Evolutionary conservation across 2,888 invertebrate species (phyloP).

Genomic region (Drosophila diplacantha): DNA sequence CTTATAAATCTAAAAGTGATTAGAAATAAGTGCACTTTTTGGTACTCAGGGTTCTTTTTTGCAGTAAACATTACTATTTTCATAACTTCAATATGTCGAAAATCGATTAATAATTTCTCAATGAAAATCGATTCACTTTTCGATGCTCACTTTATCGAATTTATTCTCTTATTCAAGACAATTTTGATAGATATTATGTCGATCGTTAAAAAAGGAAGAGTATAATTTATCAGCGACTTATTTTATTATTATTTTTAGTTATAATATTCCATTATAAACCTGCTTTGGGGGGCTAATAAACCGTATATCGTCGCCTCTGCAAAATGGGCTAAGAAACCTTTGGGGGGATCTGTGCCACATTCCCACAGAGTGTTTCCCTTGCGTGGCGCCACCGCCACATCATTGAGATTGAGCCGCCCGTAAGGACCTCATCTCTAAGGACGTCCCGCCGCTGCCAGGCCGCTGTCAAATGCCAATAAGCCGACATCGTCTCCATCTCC

Average conservation of each 20-base stretch:
- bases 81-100: background rate
- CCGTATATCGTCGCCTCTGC: background rate
- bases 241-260: background rate
- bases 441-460: slow-evolving; percentile 35
- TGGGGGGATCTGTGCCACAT: slow-evolving; percentile 8
- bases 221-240: background rate
- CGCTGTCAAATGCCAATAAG: slow-evolving; percentile 49
- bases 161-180: no score
- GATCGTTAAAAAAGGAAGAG: no score
- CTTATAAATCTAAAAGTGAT: background rate
- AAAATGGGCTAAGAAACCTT: slow-evolving; percentile 1
- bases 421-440: slow-evolving; percentile 44
- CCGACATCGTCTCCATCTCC: slow-evolving; percentile 45
- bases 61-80: background rate
- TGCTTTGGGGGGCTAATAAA: slow-evolving; percentile 2
- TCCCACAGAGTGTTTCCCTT: slow-evolving; percentile 16
- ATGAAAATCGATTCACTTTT: no score
- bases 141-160: background rate
- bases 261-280: background rate
- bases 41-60: background rate
- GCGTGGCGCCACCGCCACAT: slow-evolving; percentile 33
- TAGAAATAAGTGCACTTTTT: background rate
- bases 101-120: no score
- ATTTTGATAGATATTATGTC: no score
- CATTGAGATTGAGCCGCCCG: slow-evolving; percentile 36